Conservation (phyloP, 1,140 invertebrate genomes). For the Polypedilum pembai region DNA sequence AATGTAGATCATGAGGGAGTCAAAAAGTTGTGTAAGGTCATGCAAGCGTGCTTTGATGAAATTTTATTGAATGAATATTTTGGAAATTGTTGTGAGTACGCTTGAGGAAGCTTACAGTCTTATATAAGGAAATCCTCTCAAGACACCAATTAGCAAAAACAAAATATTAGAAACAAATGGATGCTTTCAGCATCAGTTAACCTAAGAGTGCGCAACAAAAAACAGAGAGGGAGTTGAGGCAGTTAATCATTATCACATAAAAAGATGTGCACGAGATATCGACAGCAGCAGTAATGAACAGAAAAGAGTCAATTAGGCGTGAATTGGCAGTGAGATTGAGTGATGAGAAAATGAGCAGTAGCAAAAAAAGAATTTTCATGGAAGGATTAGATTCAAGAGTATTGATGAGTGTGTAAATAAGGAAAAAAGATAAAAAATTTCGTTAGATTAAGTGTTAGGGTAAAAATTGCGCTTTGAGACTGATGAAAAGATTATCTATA, state of each 20-base stretch:
- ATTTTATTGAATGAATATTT: too few relatives aligned
- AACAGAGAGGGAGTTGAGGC: not conserved
- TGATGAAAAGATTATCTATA: too few relatives aligned
- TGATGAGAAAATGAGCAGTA: not conserved
- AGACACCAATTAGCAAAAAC: not conserved
- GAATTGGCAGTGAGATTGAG: not conserved
- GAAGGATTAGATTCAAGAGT: not conserved
- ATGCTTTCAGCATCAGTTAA: not conserved
- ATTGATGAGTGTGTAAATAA: too few relatives aligned
- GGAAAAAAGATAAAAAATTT: too few relatives aligned
- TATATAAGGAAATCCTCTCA: not conserved
- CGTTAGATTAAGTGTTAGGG: too few relatives aligned
- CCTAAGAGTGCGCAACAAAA: not conserved
- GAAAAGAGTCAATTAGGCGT: slow-evolving; percentile 11
- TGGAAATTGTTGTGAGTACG: not conserved
- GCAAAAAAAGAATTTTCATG: not conserved
- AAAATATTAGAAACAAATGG: not conserved
- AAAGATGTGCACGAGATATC: not conserved
- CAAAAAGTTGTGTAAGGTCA: too few relatives aligned
- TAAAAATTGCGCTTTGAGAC: too few relatives aligned
- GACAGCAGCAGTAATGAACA: not conserved
- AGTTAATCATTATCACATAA: slow-evolving; percentile 7
- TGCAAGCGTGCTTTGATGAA: too few relatives aligned
- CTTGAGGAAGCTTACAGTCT: not conserved
- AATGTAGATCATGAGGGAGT: too few relatives aligned